Evolutionary conservation across 2,113 vertebrate species (phyloP).

Genomic region (Camelus dromedarius): DNA sequence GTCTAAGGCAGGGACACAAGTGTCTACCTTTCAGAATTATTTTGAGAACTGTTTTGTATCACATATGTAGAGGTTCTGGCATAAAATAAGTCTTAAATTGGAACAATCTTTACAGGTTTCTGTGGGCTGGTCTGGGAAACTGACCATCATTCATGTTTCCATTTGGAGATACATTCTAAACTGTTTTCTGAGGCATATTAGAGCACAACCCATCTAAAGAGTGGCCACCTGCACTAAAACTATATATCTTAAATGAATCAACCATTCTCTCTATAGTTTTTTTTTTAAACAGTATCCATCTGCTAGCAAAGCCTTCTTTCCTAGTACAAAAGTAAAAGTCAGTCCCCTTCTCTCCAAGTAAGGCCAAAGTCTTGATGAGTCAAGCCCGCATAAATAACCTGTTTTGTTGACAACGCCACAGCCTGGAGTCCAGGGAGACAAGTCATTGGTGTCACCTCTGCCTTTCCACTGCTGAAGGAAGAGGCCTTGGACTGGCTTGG

Average conservation of each 20-base stretch:
- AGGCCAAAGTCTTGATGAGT: neutral
- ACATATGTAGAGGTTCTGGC: neutral
- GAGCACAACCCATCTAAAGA: neutral
- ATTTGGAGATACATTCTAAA: neutral
- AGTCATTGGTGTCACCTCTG: neutral
- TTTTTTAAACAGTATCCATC: neutral
- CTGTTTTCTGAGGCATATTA: conserved; percentile 6
- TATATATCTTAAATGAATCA: neutral
- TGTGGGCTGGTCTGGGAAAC: neutral
- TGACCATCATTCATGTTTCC: neutral
- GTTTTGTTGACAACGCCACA: neutral
- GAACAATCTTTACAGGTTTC: neutral
- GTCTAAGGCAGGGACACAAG: neutral
- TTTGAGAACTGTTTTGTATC: conserved; percentile 13
- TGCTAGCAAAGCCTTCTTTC: conserved; percentile 12
- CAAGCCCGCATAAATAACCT: neutral
- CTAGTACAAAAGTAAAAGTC: conserved; percentile 22
- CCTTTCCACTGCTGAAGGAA: neutral
- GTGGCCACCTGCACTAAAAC: neutral
- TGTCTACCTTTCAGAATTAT: neutral
- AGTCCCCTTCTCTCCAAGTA: neutral
- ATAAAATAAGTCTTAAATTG: neutral
- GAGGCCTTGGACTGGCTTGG: neutral
- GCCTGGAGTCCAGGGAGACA: neutral
- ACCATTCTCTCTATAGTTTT: neutral